Percentiles rank a stretch among this genome's conserved stretches.
phyloP scores from a whole-genome alignment of 2,113 vertebrate species.

The Tupaia chinensis region DNA sequence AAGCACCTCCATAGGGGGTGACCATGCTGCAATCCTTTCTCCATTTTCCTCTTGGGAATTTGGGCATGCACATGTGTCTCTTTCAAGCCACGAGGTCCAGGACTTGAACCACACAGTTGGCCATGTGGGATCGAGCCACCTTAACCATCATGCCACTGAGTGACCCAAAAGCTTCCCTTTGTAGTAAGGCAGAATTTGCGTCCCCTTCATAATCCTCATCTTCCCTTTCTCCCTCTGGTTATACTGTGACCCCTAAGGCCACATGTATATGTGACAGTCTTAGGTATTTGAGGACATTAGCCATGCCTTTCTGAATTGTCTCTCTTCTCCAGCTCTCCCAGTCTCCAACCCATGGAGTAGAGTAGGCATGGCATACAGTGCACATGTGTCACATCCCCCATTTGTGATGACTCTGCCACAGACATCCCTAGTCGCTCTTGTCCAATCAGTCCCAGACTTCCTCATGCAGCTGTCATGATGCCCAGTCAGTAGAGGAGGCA shows the following conservation, averaged over 20 bases:
- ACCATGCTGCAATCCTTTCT: too few relatives aligned
- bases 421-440: not conserved
- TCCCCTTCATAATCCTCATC: not conserved
- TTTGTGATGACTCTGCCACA: slow-evolving; percentile 1
- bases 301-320: not conserved
- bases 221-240: not conserved
- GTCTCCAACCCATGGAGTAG: not conserved
- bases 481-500: not conserved
- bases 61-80: too few relatives aligned
- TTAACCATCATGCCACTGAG: too few relatives aligned
- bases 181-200: not conserved
- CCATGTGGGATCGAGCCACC: too few relatives aligned
- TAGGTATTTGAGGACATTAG: not conserved
- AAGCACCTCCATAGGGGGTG: too few relatives aligned
- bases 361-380: not conserved
- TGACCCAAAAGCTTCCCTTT: not conserved
- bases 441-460: not conserved
- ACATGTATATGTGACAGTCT: not conserved
- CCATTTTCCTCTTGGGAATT: too few relatives aligned
- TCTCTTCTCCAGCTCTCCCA: not conserved
- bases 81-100: too few relatives aligned
- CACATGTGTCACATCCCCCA: not conserved
- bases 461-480: not conserved
- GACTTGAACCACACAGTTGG: too few relatives aligned
- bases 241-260: not conserved